A percentile compares a stretch with the other conserved stretches of the same genome.
Evolutionary conservation across 2,888 invertebrate genomes (phyloP).

Genomic region (Lymantria dispar): DNA sequence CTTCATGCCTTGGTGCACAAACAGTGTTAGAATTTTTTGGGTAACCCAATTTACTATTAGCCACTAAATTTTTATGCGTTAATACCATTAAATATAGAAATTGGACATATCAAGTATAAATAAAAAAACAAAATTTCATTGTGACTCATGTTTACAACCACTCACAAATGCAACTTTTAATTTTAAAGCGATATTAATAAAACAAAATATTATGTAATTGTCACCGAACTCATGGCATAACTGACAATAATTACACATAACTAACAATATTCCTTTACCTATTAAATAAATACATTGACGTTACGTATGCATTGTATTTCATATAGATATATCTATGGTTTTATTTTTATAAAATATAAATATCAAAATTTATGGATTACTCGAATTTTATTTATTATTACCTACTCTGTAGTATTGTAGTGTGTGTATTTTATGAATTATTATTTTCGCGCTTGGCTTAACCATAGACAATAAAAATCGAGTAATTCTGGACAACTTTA

Average conservation of each 20-base stretch:
- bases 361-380: conserved; percentile 11
- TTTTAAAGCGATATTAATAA: conserved; percentile 71
- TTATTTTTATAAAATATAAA: conserved; percentile 27
- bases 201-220: conserved; percentile 60
- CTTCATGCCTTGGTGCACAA: no score
- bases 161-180: conserved; percentile 77
- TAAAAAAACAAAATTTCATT: conserved; percentile 59
- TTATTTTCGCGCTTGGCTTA: background rate
- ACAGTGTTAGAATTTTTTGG: no score
- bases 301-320: conserved; percentile 24
- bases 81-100: no score
- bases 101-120: conserved; percentile 27
- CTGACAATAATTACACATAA: conserved; percentile 53
- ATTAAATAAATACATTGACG: conserved; percentile 61
- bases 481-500: conserved; percentile 10
- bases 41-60: no score
- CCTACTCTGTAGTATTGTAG: background rate
- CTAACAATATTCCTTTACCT: conserved; percentile 52
- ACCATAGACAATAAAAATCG: conserved; percentile 5
- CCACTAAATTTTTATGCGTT: no score
- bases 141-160: conserved; percentile 80
- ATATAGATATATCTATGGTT: conserved; percentile 19
- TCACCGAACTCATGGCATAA: conserved; percentile 75
- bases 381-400: conserved; percentile 10
- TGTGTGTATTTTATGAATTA: background rate